These are phyloP conservation scores for Rhagonycha lutea DNA, from an alignment of 2,888 invertebrate genomes.

Conservation along the genomic window DNA sequence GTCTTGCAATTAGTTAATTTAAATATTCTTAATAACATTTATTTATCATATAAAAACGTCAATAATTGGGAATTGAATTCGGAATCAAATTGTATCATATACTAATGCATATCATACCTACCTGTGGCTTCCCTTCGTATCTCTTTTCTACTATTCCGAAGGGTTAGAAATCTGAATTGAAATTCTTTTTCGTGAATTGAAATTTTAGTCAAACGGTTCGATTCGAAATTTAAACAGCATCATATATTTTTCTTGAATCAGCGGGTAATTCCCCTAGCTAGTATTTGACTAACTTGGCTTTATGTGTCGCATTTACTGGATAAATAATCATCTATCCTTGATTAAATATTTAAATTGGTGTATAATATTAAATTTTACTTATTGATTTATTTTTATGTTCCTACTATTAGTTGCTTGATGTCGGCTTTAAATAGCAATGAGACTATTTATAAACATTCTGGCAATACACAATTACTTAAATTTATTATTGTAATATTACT, in stretches of 20 bases:
- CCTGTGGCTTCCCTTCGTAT: neutral
- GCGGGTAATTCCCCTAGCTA: neutral
- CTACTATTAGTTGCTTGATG: neutral
- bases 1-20: neutral
- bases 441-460: neutral
- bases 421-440: neutral
- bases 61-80: neutral
- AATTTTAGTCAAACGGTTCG: neutral
- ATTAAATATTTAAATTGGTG: neutral
- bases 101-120: neutral
- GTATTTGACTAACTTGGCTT: neutral
- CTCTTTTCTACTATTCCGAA: neutral
- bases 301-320: neutral
- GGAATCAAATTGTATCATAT: neutral
- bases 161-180: neutral
- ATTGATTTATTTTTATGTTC: neutral
- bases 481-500: neutral
- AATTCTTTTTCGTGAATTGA: neutral
- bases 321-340: neutral
- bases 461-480: neutral
- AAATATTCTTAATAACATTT: neutral
- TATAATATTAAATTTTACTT: neutral
- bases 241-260: neutral
- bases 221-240: neutral
- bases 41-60: neutral